These are phyloP conservation scores for Netelia melanura DNA, from an alignment of 2,888 invertebrate species.

Conservation along the genomic window DNA sequence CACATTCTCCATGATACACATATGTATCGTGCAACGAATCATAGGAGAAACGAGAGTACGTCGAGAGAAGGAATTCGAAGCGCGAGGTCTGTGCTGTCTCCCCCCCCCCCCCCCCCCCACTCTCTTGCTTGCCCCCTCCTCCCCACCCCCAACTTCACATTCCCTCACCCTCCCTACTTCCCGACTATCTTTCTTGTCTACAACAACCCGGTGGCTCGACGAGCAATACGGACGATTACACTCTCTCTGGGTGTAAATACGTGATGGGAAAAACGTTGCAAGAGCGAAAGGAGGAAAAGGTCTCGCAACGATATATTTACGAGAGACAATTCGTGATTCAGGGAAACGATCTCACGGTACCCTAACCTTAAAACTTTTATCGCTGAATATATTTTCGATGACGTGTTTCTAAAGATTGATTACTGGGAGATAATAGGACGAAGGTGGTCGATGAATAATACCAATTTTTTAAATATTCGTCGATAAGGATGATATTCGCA, in stretches of 20 bases:
- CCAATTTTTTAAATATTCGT: neutral
- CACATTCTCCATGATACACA: conserved; percentile 37
- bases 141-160: conserved; percentile 7
- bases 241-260: conserved; percentile 57
- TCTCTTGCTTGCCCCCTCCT: neutral
- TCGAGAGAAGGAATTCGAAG: conserved; percentile 62
- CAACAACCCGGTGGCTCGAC: too few relatives aligned
- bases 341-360: conserved; percentile 25
- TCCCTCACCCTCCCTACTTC: conserved; percentile 43
- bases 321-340: conserved; percentile 40
- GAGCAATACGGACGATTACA: conserved; percentile 58
- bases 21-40: conserved; percentile 32
- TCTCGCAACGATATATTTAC: conserved; percentile 42
- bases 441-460: too few relatives aligned
- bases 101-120: neutral
- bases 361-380: conserved; percentile 21
- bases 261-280: conserved; percentile 38
- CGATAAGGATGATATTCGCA: too few relatives aligned
- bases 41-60: conserved; percentile 56
- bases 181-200: neutral
- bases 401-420: neutral
- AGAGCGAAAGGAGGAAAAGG: conserved; percentile 50
- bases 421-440: too few relatives aligned
- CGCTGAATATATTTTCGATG: neutral
- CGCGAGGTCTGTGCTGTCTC: conserved; percentile 47